These are phyloP conservation scores for Cosmorhoe ocellata DNA, from an alignment of 2,888 invertebrate species.

Conservation along the genomic window DNA sequence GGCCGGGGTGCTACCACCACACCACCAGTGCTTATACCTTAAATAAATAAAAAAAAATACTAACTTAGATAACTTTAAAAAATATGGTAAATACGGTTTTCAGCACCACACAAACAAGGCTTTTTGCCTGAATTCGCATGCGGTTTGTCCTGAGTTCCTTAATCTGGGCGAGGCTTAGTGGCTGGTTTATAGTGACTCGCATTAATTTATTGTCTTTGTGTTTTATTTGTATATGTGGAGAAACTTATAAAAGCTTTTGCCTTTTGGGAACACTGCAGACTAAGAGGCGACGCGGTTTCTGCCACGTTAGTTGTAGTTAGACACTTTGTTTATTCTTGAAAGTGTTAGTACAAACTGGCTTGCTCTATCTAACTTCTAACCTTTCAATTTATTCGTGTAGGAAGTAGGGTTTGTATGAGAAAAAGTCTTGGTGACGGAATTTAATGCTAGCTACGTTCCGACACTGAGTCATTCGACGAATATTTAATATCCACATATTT, in stretches of 20 bases:
- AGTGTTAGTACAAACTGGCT: background rate
- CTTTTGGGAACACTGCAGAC: constrained; percentile 38
- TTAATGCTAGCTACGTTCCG: too few species aligned
- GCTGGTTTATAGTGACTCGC: constrained; percentile 51
- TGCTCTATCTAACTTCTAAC: background rate
- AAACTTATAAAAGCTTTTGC: constrained; percentile 55
- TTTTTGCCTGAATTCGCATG: constrained; percentile 55
- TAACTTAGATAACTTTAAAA: too few species aligned
- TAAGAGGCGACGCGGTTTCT: constrained; percentile 22
- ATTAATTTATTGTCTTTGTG: constrained; percentile 70
- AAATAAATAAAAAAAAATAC: too few species aligned
- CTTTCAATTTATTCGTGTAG: background rate
- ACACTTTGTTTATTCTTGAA: constrained; percentile 14
- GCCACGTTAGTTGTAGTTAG: constrained; percentile 17
- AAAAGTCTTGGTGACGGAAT: too few species aligned
- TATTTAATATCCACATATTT: too few species aligned
- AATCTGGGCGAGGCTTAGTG: constrained; percentile 62
- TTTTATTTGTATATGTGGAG: constrained; percentile 52
- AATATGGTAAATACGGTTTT: constrained; percentile 43
- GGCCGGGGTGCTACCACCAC: too few species aligned
- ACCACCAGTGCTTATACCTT: too few species aligned
- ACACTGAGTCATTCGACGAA: too few species aligned
- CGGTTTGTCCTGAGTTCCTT: constrained; percentile 55
- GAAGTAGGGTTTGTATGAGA: background rate
- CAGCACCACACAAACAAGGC: constrained; percentile 44